Evolutionary conservation across 2,113 vertebrate genomes (phyloP).

Genomic region (Terrapene triunguis): DNA sequence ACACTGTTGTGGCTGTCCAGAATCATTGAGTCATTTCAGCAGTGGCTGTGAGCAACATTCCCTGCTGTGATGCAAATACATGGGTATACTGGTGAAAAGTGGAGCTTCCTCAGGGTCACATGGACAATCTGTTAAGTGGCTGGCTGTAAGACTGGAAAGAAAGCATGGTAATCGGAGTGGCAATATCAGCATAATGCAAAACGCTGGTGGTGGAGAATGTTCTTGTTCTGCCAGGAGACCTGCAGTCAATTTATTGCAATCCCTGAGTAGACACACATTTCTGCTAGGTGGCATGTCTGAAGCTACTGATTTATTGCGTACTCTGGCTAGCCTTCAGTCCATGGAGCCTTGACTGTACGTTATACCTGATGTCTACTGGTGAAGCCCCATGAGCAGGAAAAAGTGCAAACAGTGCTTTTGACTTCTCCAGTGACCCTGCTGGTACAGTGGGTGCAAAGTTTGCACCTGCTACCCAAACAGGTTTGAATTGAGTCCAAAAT

Average conservation of each 20-base stretch:
- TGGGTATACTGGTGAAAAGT: background rate
- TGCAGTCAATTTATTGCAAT: background rate
- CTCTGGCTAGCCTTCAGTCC: background rate
- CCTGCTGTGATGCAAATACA: background rate
- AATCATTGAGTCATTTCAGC: background rate
- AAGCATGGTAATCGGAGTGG: background rate
- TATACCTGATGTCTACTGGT: background rate
- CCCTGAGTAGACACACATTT: background rate
- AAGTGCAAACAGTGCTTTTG: background rate
- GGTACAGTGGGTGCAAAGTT: background rate
- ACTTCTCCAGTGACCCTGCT: background rate
- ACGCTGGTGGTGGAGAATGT: background rate
- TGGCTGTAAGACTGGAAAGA: background rate
- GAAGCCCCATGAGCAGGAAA: background rate
- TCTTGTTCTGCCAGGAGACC: background rate
- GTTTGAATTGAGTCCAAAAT: background rate
- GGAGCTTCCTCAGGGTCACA: background rate
- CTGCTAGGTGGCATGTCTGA: background rate
- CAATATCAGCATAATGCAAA: background rate
- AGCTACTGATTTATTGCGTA: background rate
- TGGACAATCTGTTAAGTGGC: background rate
- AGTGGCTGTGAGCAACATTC: background rate
- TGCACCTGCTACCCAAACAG: background rate
- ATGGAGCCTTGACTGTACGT: background rate
- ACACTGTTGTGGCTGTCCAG: background rate